Evolutionary conservation across 64 coral and sea anemone genomes (phyloP).

Genomic region (Pocillopora damicornis): DNA sequence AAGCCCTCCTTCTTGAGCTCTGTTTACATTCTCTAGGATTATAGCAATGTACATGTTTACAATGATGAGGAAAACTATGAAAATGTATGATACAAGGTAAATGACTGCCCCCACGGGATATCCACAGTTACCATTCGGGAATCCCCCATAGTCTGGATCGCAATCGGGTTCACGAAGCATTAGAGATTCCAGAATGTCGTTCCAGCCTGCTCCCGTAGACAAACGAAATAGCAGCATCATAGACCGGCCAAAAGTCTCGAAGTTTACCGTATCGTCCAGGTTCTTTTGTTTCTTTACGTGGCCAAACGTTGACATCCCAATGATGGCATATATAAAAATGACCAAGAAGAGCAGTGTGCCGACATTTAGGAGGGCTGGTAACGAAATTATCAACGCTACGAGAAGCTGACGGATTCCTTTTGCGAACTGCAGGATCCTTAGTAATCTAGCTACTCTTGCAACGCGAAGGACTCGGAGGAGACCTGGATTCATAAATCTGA

Average conservation of each 20-base stretch:
- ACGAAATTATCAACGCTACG: conserved; percentile 61
- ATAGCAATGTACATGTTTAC: conserved; percentile 88
- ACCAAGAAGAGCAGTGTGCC: conserved; percentile 60
- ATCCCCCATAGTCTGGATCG: conserved; percentile 42
- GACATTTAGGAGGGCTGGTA: conserved; percentile 81
- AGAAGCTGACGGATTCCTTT: conserved; percentile 75
- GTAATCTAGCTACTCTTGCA: conserved; percentile 54
- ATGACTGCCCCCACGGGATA: conserved; percentile 38
- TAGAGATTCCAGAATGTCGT: conserved; percentile 70
- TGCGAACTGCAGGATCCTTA: conserved; percentile 70
- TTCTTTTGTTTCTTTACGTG: conserved; percentile 67
- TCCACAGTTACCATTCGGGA: conserved; percentile 62
- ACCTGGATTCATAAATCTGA: conserved; percentile 51
- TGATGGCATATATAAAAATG: conserved; percentile 75
- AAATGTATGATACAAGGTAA: conserved; percentile 75
- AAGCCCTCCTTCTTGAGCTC: conserved; percentile 54
- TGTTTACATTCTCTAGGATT: conserved; percentile 70
- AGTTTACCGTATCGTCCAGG: conserved; percentile 69
- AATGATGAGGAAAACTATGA: conserved; percentile 66
- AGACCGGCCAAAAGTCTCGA: conserved; percentile 65
- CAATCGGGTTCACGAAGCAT: conserved; percentile 66
- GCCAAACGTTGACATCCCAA: conserved; percentile 73
- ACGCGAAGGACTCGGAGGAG: conserved; percentile 57
- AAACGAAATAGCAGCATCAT: conserved; percentile 73
- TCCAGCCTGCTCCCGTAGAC: conserved; percentile 75